Evolutionary conservation across 1,140 invertebrate species (phyloP), one percentile per base, ranked within the genome.

Genomic region (Cotesia vestalis): DNA sequence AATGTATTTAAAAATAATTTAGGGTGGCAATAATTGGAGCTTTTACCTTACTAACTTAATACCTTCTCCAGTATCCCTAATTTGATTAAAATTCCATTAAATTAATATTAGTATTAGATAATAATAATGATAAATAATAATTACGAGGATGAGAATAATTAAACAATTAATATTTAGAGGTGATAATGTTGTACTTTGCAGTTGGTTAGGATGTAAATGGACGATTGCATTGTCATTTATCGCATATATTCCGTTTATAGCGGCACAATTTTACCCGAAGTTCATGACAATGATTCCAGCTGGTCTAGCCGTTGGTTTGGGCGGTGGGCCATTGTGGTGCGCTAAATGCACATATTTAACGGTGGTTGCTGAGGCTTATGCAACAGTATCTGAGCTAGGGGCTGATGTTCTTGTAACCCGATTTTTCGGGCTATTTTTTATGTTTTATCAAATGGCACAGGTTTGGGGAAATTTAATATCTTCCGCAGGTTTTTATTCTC

Each of bases 381-480:
- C 90, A 0, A 89, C 90, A 70, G 75, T 93, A n/a, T 91, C 91
- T 0, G 91, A 91, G 1, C 85, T 92, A 3, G 79, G 88, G 2
- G 85, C 89, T 0, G 93, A 95, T 57, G 89, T 92, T 0, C 87
- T 95, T 34, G 92, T 96, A 35, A 92, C 94, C 3, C 87, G 93
- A 75, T 96, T 96, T 84, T 97, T 97, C 81, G 95, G 95, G 0
- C 88, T 96, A 2, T 97, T 97, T 86, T 97, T 96, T 88, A 94
- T 96, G 91, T 92, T 97, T 79, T 98, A 96, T 80, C 96, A 98
- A 85, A 92, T 94, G 87, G 93, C 95, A 0, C 94, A 96, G 84
- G 93, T 96, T 27, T 94, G 94, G 94, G 96, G 96, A 0, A 98
- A 98, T 84, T 88, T 97, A 0, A 94, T 98, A 59, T 96, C 96